Evolutionary conservation across 2,888 invertebrate species (phyloP).

Genomic region (Gandaritis pyraliata): DNA sequence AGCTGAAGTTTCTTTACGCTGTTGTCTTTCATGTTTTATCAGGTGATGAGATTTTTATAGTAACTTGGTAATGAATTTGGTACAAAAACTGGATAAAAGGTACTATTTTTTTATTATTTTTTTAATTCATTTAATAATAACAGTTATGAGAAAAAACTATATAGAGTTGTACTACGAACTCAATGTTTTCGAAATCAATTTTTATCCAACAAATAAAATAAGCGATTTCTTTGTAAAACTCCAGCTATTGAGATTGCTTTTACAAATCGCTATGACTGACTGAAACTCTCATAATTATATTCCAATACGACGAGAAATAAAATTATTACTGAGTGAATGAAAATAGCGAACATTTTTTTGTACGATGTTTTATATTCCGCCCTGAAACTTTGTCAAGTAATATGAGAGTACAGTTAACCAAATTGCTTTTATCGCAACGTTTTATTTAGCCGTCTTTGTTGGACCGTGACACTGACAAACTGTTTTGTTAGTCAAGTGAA

Average conservation of each 20-base stretch:
- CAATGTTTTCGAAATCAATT: no score
- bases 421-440: conserved; percentile 57
- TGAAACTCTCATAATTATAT: conserved; percentile 49
- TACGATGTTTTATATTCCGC: conserved; percentile 46
- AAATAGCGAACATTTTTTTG: conserved; percentile 44
- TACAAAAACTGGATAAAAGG: no score
- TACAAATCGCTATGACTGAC: conserved; percentile 28
- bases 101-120: no score
- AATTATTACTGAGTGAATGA: conserved; percentile 48
- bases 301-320: conserved; percentile 42
- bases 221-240: no score
- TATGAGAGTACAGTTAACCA: conserved; percentile 57
- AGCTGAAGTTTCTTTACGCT: background rate
- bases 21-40: background rate
- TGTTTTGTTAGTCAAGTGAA: conserved; percentile 51
- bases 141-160: no score
- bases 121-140: no score
- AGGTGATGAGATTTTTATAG: background rate
- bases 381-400: conserved; percentile 51
- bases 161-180: no score
- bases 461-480: conserved; percentile 48
- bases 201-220: no score
- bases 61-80: background rate
- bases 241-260: conserved; percentile 1
- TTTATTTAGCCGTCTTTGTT: conserved; percentile 52